Evolutionary conservation across 2,888 invertebrate genomes (phyloP).

Genomic region (Norana najaformis): DNA sequence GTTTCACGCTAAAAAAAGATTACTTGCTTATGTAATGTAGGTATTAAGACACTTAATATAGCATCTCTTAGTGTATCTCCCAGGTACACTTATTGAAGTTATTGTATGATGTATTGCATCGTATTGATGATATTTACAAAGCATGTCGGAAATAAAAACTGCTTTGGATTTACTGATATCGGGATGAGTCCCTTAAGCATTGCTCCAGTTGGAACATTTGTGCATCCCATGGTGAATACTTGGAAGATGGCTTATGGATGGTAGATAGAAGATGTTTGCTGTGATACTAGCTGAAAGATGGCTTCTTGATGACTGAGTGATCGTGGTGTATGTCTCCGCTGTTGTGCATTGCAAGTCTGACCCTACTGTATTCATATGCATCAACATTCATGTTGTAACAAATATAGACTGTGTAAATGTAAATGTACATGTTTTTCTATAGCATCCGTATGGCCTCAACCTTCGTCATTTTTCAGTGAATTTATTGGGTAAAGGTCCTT

Average conservation of each 20-base stretch:
- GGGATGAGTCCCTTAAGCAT: neutral
- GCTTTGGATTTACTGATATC: too few species aligned
- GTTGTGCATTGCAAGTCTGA: too few species aligned
- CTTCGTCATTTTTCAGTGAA: too few species aligned
- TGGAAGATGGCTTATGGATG: neutral
- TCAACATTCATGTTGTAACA: too few species aligned
- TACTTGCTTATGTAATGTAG: neutral
- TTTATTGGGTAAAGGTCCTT: too few species aligned
- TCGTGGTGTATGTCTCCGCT: too few species aligned
- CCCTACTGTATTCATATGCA: too few species aligned
- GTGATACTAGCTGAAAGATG: neutral
- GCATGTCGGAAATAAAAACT: neutral
- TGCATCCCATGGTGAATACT: neutral
- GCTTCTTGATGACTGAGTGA: neutral
- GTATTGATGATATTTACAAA: neutral
- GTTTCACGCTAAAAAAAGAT: neutral
- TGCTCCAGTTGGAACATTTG: neutral
- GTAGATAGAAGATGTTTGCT: neutral
- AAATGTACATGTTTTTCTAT: too few species aligned
- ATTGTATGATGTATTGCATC: too few species aligned
- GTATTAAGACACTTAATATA: neutral
- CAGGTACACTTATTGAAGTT: too few species aligned
- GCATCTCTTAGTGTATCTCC: neutral
- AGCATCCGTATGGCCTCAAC: too few species aligned
- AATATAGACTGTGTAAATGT: too few species aligned